These are phyloP conservation scores for Aptenodytes forsteri DNA, from an alignment of 2,113 vertebrate species.

Conservation along the genomic window DNA sequence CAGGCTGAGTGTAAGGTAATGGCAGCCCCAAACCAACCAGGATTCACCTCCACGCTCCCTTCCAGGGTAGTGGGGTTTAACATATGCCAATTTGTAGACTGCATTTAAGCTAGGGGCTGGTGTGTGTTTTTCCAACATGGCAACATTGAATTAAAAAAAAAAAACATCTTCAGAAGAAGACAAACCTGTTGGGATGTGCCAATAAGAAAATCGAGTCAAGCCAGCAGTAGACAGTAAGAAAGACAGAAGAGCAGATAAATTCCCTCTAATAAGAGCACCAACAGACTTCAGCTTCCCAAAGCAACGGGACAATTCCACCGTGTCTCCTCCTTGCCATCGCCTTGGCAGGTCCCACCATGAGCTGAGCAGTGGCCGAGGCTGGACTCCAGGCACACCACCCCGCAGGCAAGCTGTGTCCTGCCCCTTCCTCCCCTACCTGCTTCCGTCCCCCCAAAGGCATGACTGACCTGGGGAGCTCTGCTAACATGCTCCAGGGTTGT, in stretches of 20 bases:
- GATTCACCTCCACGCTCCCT: neutral
- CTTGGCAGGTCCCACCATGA: neutral
- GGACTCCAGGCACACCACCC: neutral
- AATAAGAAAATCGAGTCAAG: neutral
- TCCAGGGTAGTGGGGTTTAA: neutral
- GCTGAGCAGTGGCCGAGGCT: neutral
- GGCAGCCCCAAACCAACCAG: neutral
- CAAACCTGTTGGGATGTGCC: neutral
- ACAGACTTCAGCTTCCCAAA: neutral
- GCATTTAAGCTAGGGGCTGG: neutral
- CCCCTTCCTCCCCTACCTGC: neutral
- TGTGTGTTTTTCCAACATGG: neutral
- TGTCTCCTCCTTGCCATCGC: neutral
- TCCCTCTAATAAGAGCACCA: neutral
- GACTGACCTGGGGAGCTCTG: neutral
- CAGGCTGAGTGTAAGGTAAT: neutral
- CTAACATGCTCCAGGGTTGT: neutral
- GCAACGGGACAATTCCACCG: neutral
- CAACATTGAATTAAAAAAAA: neutral
- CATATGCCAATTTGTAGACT: accelerated
- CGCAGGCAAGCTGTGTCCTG: neutral
- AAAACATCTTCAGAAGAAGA: neutral
- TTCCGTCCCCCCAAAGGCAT: neutral
- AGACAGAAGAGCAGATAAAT: neutral
- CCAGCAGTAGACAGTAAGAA: neutral